Conservation (phyloP, 2,797 vertebrate species). For the Momotus momota region DNA sequence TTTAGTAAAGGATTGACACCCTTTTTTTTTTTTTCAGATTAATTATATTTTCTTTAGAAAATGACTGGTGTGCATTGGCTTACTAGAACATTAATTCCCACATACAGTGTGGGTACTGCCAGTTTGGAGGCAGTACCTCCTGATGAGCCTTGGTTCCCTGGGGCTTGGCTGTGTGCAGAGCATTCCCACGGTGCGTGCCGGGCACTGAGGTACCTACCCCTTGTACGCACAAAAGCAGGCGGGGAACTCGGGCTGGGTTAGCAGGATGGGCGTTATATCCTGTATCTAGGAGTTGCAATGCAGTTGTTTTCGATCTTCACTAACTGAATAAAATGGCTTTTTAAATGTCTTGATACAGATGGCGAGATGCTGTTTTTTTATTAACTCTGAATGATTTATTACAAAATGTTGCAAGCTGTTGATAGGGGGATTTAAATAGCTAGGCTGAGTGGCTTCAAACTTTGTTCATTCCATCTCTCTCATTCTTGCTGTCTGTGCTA, state of each 20-base stretch:
- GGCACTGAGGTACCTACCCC: too few species aligned
- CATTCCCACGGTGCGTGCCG: accelerated
- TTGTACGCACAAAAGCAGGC: accelerated
- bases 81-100: background rate
- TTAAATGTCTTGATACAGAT: background rate
- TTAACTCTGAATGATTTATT: background rate
- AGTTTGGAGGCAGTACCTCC: background rate
- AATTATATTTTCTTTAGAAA: background rate
- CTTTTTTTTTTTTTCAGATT: background rate
- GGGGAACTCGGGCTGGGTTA: background rate
- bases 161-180: background rate
- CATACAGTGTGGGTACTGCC: background rate
- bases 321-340: background rate
- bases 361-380: background rate
- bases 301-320: background rate
- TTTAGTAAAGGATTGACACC: background rate
- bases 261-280: background rate
- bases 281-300: background rate
- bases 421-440: background rate
- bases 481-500: background rate
- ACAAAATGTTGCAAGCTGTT: background rate
- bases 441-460: background rate
- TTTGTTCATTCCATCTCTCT: background rate
- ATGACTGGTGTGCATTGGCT: background rate
- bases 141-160: accelerated